Evolutionary conservation across 2,888 invertebrate genomes (phyloP), one percentile per base, ranked within the genome.

Genomic region (Idaea straminata): DNA sequence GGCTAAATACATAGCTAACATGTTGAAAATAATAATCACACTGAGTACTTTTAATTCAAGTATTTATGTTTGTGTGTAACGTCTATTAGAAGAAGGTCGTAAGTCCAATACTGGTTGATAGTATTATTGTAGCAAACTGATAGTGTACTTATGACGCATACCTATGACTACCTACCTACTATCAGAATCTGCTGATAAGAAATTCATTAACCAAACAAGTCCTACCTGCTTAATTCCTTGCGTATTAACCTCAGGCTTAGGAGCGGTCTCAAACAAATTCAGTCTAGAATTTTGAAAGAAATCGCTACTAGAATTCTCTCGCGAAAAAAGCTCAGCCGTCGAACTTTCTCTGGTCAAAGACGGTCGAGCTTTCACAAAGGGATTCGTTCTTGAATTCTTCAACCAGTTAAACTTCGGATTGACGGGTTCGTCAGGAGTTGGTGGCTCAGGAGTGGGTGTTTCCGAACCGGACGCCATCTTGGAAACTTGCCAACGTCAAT

Each of bases 231-330:
- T 78, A 72, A 81, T 86, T 63, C 83, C 82, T 47, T 81, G 78
- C 4, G 77, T 70, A 15, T 72, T 72, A 10, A 69, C 73, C 75
- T 92, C 92, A 25, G 91, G 91, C 63, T 89, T 91, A 0, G 92
- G 89, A 0, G 86, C 77, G 0, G 91, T 88, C 47, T 93, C 92
- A 61, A 93, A 93, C 10, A 93, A 73, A 69, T 93, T 93, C 60
- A 92, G 67, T 59, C 91, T 82, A 1, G 92, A 93, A 66, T 82
- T 92, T 71, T 92, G 92, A 69, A 92, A 93, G 73, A 92, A 86
- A 64, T 93, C 91, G 5, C 83, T 80, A 71, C 82, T 91, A 1
- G 91, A 92, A 63, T 88, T 91, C 61, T 92, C 88, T 59, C 89
- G 83, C 0, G 91, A 88, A 66, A 89, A 89, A 36, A 92, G 72